A percentile compares a stretch with the other conserved stretches of the same genome.
Conservation (phyloP, 2,797 vertebrate species). For the Geotrypetes seraphini region DNA sequence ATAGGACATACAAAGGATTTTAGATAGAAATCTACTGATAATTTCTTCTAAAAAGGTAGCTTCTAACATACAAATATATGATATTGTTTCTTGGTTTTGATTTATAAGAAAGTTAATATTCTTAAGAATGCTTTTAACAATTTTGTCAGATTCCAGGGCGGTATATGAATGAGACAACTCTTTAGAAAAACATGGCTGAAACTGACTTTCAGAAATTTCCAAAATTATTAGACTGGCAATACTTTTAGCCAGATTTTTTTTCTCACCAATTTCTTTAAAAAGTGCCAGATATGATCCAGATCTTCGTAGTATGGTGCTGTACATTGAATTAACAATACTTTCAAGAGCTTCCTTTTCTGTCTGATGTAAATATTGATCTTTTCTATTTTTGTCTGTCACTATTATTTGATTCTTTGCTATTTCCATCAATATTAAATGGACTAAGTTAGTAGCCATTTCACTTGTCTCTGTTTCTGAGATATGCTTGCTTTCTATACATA, state of each 20-base stretch:
- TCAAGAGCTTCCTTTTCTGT: slow-evolving; percentile 5
- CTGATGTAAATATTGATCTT: slow-evolving; percentile 5
- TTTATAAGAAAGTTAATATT: slow-evolving; percentile 4
- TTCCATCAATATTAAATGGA: no score
- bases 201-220: no score
- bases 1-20: not conserved
- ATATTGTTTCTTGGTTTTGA: not conserved
- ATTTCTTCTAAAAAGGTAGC: slow-evolving; percentile 26
- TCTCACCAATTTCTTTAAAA: not conserved
- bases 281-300: slow-evolving; percentile 1
- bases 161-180: not conserved
- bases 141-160: slow-evolving; percentile 14
- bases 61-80: slow-evolving; percentile 18
- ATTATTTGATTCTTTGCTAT: no score
- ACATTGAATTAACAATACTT: slow-evolving; percentile 17
- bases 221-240: no score
- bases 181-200: no score
- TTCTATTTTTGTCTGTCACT: no score
- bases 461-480: no score
- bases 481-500: no score
- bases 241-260: no score
- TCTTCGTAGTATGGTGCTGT: slow-evolving; percentile 12
- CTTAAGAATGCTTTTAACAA: slow-evolving; percentile 18
- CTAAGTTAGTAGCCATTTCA: no score
- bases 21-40: slow-evolving; percentile 17